Evolutionary conservation across 2,797 vertebrate species (phyloP).

Genomic region (Mus spretus): DNA sequence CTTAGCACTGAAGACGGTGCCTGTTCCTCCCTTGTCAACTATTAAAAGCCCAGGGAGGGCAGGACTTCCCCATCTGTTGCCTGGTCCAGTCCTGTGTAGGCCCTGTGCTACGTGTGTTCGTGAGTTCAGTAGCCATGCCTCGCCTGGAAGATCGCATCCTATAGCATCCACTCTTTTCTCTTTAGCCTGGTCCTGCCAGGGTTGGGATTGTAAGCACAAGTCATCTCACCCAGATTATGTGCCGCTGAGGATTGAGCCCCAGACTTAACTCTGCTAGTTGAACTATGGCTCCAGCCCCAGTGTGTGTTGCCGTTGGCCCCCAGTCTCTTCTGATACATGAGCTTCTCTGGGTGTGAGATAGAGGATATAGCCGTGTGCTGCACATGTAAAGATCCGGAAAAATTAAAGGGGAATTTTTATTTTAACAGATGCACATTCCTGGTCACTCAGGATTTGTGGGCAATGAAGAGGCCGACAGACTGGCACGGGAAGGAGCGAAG

Average conservation of each 20-base stretch:
- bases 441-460: conserved; percentile 96
- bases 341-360: not conserved
- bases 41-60: not conserved
- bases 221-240: not conserved
- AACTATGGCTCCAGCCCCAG: not conserved
- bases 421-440: conserved; percentile 94
- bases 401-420: not conserved
- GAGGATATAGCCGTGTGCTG: rapidly evolving
- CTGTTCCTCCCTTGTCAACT: not conserved
- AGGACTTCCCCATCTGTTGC: not conserved
- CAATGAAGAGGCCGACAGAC: conserved; percentile 96
- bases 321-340: not conserved
- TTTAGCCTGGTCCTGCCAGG: not conserved
- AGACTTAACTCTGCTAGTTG: not conserved
- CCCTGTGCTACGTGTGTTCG: not conserved
- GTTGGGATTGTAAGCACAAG: not conserved
- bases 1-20: not conserved
- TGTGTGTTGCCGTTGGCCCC: rapidly evolving
- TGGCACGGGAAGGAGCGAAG: conserved; percentile 94
- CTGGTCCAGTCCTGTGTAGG: not conserved
- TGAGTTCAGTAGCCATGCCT: not conserved
- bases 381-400: not conserved
- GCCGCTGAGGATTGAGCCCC: not conserved
- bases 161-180: not conserved
- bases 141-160: not conserved